These are phyloP conservation scores for Anisognathus igniventris DNA, from an alignment of 2,797 vertebrate genomes.

Conservation along the genomic window DNA sequence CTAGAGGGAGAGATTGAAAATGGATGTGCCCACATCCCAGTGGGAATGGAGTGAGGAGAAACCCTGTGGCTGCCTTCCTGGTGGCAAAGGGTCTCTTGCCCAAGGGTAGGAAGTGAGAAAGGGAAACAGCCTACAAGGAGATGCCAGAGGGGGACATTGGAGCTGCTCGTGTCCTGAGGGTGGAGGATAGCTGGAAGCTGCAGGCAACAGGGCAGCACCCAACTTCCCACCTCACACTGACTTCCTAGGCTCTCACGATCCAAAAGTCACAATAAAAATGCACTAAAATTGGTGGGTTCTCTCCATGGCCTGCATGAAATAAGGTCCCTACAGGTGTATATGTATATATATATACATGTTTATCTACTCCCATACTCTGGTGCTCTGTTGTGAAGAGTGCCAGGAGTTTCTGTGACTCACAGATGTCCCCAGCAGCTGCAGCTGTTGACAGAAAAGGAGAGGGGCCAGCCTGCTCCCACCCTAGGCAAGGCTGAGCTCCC, in stretches of 20 bases:
- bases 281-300: neutral
- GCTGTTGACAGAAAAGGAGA: neutral
- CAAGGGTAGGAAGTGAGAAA: neutral
- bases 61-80: neutral
- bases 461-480: neutral
- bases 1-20: neutral
- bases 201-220: neutral
- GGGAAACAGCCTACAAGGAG: neutral
- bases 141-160: neutral
- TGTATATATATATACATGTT: fast-evolving
- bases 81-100: neutral
- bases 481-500: neutral
- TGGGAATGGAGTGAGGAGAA: neutral
- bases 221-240: fast-evolving
- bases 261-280: neutral
- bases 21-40: no score
- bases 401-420: neutral
- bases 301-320: neutral
- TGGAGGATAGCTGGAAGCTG: neutral
- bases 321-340: neutral
- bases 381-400: neutral
- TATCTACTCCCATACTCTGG: neutral
- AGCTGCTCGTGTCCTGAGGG: fast-evolving
- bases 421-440: neutral
- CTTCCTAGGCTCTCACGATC: neutral